Conservation (phyloP, 2,797 vertebrate species). For the Chelonia mydas region DNA sequence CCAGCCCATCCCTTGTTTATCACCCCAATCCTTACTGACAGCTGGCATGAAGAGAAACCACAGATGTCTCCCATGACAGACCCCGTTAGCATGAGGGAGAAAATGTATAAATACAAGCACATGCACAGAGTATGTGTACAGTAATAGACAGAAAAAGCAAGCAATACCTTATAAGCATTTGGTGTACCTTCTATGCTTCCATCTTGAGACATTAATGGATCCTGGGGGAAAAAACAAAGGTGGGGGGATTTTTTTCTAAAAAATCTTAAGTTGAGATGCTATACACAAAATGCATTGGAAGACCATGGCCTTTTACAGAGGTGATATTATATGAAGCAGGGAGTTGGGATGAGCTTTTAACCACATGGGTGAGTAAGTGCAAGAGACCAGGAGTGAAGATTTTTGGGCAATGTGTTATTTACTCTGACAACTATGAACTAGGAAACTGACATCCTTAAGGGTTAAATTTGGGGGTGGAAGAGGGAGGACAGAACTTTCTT, state of each 20-base stretch:
- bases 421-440: background rate
- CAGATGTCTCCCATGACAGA: background rate
- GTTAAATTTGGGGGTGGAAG: background rate
- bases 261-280: background rate
- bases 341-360: background rate
- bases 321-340: background rate
- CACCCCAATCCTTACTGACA: background rate
- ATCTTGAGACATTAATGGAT: background rate
- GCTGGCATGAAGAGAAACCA: background rate
- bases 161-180: background rate
- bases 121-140: background rate
- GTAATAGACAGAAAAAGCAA: background rate
- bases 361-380: background rate
- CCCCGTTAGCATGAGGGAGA: background rate
- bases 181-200: background rate
- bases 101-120: background rate
- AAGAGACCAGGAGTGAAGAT: background rate
- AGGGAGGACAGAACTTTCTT: background rate
- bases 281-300: background rate
- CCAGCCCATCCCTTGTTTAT: background rate
- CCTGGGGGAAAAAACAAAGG: background rate
- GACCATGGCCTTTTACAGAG: background rate
- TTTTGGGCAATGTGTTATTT: background rate
- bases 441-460: background rate
- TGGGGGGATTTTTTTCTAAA: background rate